Base-by-base conservation (phyloP, 2,113 vertebrate species). In the Orycteropus afer region DNA sequence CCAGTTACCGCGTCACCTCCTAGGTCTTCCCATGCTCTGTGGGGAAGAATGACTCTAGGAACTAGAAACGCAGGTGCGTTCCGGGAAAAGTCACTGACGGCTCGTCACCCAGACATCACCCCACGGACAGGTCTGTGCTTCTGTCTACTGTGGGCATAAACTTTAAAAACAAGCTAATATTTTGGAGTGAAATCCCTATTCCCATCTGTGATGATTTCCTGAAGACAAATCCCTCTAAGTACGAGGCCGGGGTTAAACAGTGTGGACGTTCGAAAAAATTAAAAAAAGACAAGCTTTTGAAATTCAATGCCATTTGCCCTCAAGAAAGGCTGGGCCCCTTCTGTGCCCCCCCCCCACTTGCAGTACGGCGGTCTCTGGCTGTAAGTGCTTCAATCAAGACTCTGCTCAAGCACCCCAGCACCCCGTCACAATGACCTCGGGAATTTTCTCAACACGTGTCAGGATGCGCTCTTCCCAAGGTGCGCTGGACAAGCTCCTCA, bases 101-200 rank as follows among this genome's bases (percentile, higher is more conserved):
- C 34, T 49, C 57, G 74, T 73, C 59, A 5, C 67, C 14, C 57
- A 49, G 42, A 27, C 37, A 15, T 17, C 14, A 29, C 17, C 32
- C 8, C 57, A n/a, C 4, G 14, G 2, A 45, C 7, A 3, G 29
- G 8, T 47, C 34, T 57, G 25, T 10, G 25, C 53, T 74, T 86
- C 76, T n/a, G 25, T 13, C n/a, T 20, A 29, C 78, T 27, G 49
- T 34, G 3, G 15, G 17, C 3, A 3, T 37, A 5, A 57, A 49
- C 67, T 53, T 59, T 1, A 6, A 13, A 86, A 77, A 82, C 5
- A 2, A 42, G 27, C 14, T 18, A 1, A 2, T 0, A 1, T 5
- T 32, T 42, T 47, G 65, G 34, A 13, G 27, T 29, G 77, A 29
- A 12, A 51, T 67, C 47, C 34, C 18, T 18, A 23, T 59, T 15